Evolutionary conservation across 2,888 invertebrate genomes (phyloP), one percentile per base, ranked within the genome.

Genomic region (Pharmacophagus antenor): DNA sequence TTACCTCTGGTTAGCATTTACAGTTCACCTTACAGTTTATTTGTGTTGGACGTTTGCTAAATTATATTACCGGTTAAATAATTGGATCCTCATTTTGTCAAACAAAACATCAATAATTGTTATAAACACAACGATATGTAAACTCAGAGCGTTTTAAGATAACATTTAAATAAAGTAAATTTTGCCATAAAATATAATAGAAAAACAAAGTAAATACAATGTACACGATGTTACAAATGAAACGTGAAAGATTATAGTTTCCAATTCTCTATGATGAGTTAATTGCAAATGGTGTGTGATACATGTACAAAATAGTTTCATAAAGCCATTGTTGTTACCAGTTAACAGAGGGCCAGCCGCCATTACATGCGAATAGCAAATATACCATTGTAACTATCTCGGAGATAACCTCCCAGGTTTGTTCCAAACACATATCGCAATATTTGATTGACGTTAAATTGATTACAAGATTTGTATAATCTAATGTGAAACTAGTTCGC

Each of bases 1-100:
- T 60, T 55, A 55, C n/a, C 41, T 25, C 47, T 56, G 56, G 46
- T 51, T 56, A 42, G 12, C 50, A 50, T 55, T 60, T 52, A 51
- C 20, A 27, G n/a, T 57, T 55, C 31, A 27, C 59, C 59, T 58
- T 48, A 27, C 3, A 18, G 53, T 48, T 18, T 42, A 10, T 48
- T 58, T 53, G 51, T 58, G 52, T 15, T 58, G 18, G 21, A 42
- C 20, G 41, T 21, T 20, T 44, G 22, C 41, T 44, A 42, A 58
- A 53, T 58, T 58, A 44, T 49, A 54, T 49, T 41, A 27, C 6
- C n/a, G 21, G 5, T 12, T 50, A 46, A 51, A 61, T 52, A 7
- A 61, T 52, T 52, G 15, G 12, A 17, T 31, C n/a, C 44, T 23
- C 37, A n/a, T 54, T 31, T 50, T 22, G 27, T 50, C 23, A 20